Base-by-base conservation (phyloP, 2,888 invertebrate species). In the Aporophyla lueneburgensis region DNA sequence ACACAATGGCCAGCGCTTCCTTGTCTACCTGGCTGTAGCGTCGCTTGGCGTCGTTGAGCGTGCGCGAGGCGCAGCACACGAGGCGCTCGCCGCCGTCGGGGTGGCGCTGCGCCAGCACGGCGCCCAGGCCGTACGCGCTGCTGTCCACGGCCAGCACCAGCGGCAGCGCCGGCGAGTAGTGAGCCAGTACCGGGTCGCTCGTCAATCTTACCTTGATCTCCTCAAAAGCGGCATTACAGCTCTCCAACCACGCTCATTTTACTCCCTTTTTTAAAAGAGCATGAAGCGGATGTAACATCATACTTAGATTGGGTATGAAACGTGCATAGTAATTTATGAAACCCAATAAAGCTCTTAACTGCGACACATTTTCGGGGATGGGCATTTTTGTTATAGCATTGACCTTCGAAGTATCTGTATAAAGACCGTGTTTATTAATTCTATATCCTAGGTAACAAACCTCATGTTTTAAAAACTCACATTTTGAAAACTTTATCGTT, bases 101-200 rank as follows among this genome's bases (percentile, higher is more conserved):
- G 72, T 81, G 76, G 0, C 73, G 62, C 56, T 87, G 88, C 56
- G 86, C 74, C 49, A 88, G 79, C 68, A 85, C 79, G 19, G 81
- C 77, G 27, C 86, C 86, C 27, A 86, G 59, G 10, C 86, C 86
- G 53, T 80, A 81, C 19, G 84, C 71, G 49, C 81, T 84, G 73
- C 83, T 85, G 71, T 87, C 83, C 33, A 86, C 85, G 3, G 83
- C 73, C 56, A 85, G 54, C 12, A 86, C 74, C 58, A 86, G 59
- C 46, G 82, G 82, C 40, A 80, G 71, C 53, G 59, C 59, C 5
- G 74, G 76, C 21, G 83, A 81, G 65, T 86, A 87, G 51, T 83
- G 85, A 9, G 85, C 87, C 53, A 85, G 63, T 27, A 82, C 84
- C 5, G 71, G 70, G 21, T 69, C 75, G 14, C 74, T 74, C 1